Conservation (phyloP, 2,888 invertebrate species). For the Hedya salicella region DNA sequence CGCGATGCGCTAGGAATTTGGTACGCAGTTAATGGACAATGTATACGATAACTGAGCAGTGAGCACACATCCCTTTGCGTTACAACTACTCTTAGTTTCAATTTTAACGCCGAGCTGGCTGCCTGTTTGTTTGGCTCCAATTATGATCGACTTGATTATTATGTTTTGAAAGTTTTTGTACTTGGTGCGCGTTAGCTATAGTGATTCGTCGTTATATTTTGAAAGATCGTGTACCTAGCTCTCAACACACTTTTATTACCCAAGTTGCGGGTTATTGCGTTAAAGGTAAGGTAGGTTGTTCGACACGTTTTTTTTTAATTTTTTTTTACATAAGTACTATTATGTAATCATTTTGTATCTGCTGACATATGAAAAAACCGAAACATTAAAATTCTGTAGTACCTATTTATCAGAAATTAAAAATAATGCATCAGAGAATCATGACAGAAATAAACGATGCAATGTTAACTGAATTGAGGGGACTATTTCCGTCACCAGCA, state of each 20-base stretch:
- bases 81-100: constrained; percentile 60
- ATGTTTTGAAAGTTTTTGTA: not conserved
- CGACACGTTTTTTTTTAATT: not conserved
- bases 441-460: constrained; percentile 25
- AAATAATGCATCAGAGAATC: constrained; percentile 1
- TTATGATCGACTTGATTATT: constrained; percentile 3
- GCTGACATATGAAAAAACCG: too few relatives aligned
- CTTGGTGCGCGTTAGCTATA: constrained; percentile 13
- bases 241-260: constrained; percentile 1
- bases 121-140: constrained; percentile 45
- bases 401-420: not conserved
- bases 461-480: constrained; percentile 35
- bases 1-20: constrained; percentile 68
- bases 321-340: not conserved
- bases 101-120: constrained; percentile 53
- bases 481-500: constrained; percentile 64
- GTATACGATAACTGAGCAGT: constrained; percentile 55
- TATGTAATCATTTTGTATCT: too few relatives aligned
- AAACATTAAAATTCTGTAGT: constrained; percentile 1
- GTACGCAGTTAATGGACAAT: constrained; percentile 63
- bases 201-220: constrained; percentile 16
- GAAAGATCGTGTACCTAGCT: not conserved
- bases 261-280: constrained; percentile 15
- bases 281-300: constrained; percentile 12
- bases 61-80: constrained; percentile 41